Evolutionary conservation across 92 coral and sea anemone genomes (phyloP), one percentile per base, ranked within the genome.

Genomic region (Palythoa grandis): DNA sequence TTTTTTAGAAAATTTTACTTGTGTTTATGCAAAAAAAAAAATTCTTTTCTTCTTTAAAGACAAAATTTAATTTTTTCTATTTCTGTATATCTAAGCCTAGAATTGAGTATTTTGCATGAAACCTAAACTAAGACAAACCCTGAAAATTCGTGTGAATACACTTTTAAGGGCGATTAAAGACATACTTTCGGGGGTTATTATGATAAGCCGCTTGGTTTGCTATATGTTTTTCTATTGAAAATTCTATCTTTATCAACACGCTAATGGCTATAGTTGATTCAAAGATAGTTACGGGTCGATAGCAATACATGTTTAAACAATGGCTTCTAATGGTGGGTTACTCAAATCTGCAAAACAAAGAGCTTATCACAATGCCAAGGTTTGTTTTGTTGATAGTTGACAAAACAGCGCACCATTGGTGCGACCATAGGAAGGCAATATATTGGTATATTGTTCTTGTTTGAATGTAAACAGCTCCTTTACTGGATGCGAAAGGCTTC

Each of bases 231-330:
- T 66, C 85, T 43, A 80, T 80, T 66, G 85, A 80, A 66, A 80
- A 66, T 19, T 43, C 85, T 80, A 65, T 79, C 85, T 80, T 80
- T 80, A 80, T 80, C 60, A 80, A 80, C 85, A 80, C 74, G 74
- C 38, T 80, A 80, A 80, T 80, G 85, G 85, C 74, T 22, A 65
- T 15, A 80, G 85, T 74, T 80, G 85, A 66, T 35, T 87, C 85
- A 82, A 82, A 73, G 85, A 82, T 82, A 82, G 90, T 90, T 82
- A 90, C 88, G 90, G 92, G 72, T 87, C 92, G 86, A 53, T 58
- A 75, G 50, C 82, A 87, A 86, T 87, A 74, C 58, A 84, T 70
- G 61, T 47, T 25, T 38, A 39, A 70, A 90, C 90, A 90, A 90
- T 66, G 40, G 71, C 23, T 61, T 76, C 89, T 90, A 90, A 90